phyloP scores from a whole-genome alignment of 2,797 vertebrate species.

The Gobionotothen gibberifrons region DNA sequence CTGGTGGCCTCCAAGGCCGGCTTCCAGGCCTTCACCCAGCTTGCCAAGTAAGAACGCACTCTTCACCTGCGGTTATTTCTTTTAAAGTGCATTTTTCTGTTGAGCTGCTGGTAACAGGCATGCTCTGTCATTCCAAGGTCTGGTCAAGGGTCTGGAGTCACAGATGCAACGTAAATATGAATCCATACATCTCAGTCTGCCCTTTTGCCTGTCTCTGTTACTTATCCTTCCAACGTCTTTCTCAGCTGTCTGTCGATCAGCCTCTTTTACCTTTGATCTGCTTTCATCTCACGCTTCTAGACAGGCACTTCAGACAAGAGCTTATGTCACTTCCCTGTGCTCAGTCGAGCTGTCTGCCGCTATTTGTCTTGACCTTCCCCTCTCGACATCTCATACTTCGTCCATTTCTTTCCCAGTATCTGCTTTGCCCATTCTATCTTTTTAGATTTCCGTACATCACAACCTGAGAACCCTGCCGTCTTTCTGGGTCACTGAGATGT shows the following conservation, averaged over 20 bases:
- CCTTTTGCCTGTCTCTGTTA: constrained; percentile 55
- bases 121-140: constrained; percentile 86
- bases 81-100: constrained; percentile 35
- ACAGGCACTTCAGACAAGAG: constrained; percentile 48
- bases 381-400: constrained; percentile 32
- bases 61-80: constrained; percentile 33
- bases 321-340: constrained; percentile 44
- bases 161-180: constrained; percentile 86
- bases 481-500: constrained; percentile 82
- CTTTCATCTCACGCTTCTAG: constrained; percentile 63
- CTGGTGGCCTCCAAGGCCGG: constrained; percentile 98
- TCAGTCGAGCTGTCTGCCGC: constrained; percentile 50
- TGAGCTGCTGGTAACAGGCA: constrained; percentile 77
- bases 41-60: constrained; percentile 90
- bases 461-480: constrained; percentile 34
- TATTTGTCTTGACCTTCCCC: constrained; percentile 48
- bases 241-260: constrained; percentile 33
- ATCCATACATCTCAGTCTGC: constrained; percentile 84
- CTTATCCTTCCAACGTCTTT: constrained; percentile 32
- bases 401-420: constrained; percentile 39
- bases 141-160: constrained; percentile 84
- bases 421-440: constrained; percentile 20
- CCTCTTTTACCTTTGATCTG: constrained; percentile 57
- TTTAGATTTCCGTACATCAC: constrained; percentile 28
- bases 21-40: constrained; percentile 98